Conservation (phyloP, 2,113 vertebrate species). For the Xiphophorus maculatus region DNA sequence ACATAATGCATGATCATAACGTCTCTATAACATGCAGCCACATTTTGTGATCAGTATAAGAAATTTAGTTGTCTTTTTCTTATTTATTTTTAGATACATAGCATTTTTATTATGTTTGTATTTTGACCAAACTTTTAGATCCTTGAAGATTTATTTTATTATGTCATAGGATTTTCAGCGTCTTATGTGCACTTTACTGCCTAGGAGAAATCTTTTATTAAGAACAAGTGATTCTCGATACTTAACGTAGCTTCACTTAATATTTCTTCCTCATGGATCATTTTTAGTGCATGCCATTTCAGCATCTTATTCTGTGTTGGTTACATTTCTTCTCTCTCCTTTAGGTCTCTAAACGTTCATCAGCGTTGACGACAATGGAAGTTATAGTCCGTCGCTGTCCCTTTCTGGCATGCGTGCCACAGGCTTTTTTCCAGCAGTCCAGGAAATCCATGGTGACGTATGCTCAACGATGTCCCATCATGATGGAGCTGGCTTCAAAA, state of each 20-base stretch:
- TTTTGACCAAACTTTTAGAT: not conserved
- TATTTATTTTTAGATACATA: not conserved
- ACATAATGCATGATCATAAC: not conserved
- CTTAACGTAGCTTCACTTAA: not conserved
- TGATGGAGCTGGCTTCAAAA: conserved; percentile 90
- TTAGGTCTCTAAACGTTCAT: conserved; percentile 52
- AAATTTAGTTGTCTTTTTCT: not conserved
- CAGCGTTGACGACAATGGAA: conserved; percentile 81
- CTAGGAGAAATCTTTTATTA: no score
- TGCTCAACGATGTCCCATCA: conserved; percentile 92
- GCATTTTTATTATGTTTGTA: not conserved
- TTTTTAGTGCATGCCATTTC: not conserved
- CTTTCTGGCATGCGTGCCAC: conserved; percentile 90
- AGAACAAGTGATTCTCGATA: not conserved
- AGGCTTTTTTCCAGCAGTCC: conserved; percentile 92
- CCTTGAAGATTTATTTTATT: not conserved
- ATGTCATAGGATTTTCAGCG: not conserved
- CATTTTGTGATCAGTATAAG: not conserved
- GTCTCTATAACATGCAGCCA: not conserved
- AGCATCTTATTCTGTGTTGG: not conserved
- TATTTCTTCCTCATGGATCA: not conserved
- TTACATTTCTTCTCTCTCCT: not conserved
- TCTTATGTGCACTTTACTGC: not conserved
- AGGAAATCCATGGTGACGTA: conserved; percentile 88
- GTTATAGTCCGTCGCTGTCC: conserved; percentile 91